These are phyloP conservation scores for Dolichallabes microphthalmus DNA, from an alignment of 2,113 vertebrate genomes.

Conservation along the genomic window DNA sequence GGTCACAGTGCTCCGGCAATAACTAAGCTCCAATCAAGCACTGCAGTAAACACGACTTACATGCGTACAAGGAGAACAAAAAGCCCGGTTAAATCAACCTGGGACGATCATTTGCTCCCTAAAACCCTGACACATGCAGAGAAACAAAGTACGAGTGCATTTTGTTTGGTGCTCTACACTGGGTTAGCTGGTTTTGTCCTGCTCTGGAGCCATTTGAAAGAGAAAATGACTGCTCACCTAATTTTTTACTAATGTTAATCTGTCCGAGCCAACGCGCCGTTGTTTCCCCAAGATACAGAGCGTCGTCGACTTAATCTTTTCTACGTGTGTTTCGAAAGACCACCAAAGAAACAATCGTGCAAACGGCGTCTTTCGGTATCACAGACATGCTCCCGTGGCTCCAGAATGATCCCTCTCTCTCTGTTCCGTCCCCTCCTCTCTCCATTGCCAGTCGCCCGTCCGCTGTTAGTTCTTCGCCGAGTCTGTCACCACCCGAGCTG, in stretches of 20 bases:
- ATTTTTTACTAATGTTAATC: slow-evolving; percentile 34
- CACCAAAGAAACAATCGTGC: slow-evolving; percentile 25
- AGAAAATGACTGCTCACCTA: slow-evolving; percentile 49
- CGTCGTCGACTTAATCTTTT: slow-evolving; percentile 17
- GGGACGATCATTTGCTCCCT: background rate
- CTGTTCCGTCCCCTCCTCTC: slow-evolving; percentile 60
- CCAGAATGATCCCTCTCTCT: slow-evolving; percentile 50
- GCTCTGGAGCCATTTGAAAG: slow-evolving; percentile 19
- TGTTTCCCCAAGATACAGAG: slow-evolving; percentile 45
- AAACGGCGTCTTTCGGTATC: slow-evolving; percentile 44
- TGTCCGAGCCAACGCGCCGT: slow-evolving; percentile 42
- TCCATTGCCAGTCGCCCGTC: slow-evolving; percentile 68
- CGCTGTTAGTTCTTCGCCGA: slow-evolving; percentile 46
- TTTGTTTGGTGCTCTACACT: background rate
- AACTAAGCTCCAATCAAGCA: slow-evolving; percentile 25
- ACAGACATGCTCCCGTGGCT: slow-evolving; percentile 60
- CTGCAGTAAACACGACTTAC: slow-evolving; percentile 24
- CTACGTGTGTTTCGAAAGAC: slow-evolving; percentile 25
- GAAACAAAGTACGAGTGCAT: background rate
- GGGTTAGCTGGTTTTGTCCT: slow-evolving; percentile 4
- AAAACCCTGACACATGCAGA: slow-evolving; percentile 11
- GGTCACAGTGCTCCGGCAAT: slow-evolving; percentile 9
- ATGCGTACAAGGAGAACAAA: slow-evolving; percentile 27
- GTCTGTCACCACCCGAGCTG: slow-evolving; percentile 52
- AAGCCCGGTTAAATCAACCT: slow-evolving; percentile 5